Evolutionary conservation across 37 sponge, comb jelly and placozoan genomes (phyloP).

Genomic region (Tethya wilhelma): DNA sequence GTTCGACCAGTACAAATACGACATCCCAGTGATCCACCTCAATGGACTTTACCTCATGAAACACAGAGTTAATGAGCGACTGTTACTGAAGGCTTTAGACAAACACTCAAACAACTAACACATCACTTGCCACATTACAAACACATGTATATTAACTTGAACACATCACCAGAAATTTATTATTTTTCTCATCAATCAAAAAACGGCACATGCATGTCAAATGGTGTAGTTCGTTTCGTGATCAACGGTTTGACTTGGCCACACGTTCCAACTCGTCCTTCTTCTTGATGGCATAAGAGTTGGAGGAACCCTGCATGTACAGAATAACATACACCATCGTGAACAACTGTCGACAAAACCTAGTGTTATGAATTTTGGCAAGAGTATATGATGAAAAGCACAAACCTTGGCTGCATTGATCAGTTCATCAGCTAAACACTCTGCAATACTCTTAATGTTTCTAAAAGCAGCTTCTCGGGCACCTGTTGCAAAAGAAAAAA

Average conservation of each 20-base stretch:
- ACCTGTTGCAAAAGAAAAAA: constrained; percentile 64
- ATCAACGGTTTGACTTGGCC: constrained; percentile 99
- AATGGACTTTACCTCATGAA: constrained; percentile 81
- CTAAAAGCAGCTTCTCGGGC: constrained; percentile 97
- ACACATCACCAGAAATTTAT: neutral
- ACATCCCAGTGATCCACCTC: constrained; percentile 87
- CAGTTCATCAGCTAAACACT: constrained; percentile 98
- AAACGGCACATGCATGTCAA: neutral
- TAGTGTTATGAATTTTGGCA: neutral
- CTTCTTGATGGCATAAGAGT: constrained; percentile 99
- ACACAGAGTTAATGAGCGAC: constrained; percentile 52
- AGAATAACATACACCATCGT: neutral
- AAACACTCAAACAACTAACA: neutral
- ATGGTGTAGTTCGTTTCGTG: neutral
- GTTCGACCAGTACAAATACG: constrained; percentile 66
- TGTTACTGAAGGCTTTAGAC: constrained; percentile 34
- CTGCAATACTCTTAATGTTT: constrained; percentile 98
- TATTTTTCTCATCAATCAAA: neutral
- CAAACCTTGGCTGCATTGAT: constrained; percentile 97
- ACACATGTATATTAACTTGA: neutral
- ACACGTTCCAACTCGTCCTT: constrained; percentile 99
- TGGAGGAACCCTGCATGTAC: constrained; percentile 90
- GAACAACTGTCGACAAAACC: neutral
- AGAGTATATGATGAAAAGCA: neutral
- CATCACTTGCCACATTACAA: neutral